These are phyloP conservation scores for Brachirus orientalis DNA, from an alignment of 2,113 vertebrate genomes.

Conservation along the genomic window DNA sequence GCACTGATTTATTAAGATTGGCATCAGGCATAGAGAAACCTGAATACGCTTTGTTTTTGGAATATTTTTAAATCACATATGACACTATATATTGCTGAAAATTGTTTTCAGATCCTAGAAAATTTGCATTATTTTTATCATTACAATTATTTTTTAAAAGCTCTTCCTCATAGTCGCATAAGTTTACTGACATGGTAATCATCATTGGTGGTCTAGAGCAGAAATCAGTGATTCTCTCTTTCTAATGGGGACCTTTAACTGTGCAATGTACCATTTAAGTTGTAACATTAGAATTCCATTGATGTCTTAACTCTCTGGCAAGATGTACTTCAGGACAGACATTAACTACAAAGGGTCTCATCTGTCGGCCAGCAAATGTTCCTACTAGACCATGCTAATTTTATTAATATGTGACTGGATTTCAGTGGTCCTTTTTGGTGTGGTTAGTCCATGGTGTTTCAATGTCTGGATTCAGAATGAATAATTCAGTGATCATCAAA, in stretches of 20 bases:
- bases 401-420: slow-evolving; percentile 77
- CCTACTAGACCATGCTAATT: slow-evolving; percentile 75
- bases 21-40: too few relatives aligned
- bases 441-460: slow-evolving; percentile 76
- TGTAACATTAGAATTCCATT: slow-evolving; percentile 76
- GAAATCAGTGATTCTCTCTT: slow-evolving; percentile 68
- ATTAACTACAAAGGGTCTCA: slow-evolving; percentile 80
- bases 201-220: slow-evolving; percentile 69
- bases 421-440: slow-evolving; percentile 69
- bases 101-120: too few relatives aligned
- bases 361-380: slow-evolving; percentile 75
- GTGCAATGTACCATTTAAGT: slow-evolving; percentile 70
- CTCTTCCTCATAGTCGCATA: not conserved
- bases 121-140: too few relatives aligned
- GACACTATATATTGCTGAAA: too few relatives aligned
- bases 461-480: slow-evolving; percentile 72
- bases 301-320: slow-evolving; percentile 75
- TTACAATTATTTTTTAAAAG: not conserved
- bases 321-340: slow-evolving; percentile 69
- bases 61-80: too few relatives aligned
- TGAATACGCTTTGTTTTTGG: too few relatives aligned
- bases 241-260: slow-evolving; percentile 70
- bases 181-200: slow-evolving; percentile 33
- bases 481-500: slow-evolving; percentile 81
- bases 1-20: too few relatives aligned